A percentile compares a stretch with the other conserved stretches of the same genome.
These are phyloP conservation scores for Plotosus lineatus DNA, from an alignment of 2,113 vertebrate genomes.

Conservation along the genomic window DNA sequence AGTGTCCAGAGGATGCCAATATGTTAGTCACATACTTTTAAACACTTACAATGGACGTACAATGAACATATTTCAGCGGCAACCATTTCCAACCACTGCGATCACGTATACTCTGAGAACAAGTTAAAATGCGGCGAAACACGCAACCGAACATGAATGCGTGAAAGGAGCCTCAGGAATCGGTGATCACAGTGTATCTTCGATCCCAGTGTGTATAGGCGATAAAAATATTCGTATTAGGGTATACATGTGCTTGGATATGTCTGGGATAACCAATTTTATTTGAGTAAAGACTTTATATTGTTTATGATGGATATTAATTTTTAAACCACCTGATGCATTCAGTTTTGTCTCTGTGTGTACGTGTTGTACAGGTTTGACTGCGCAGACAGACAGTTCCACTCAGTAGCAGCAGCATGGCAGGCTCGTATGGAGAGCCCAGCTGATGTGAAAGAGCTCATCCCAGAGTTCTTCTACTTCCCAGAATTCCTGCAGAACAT, in stretches of 20 bases:
- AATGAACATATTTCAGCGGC: too few relatives aligned
- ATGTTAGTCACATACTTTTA: too few relatives aligned
- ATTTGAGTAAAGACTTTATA: too few relatives aligned
- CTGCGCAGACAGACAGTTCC: constrained; percentile 95
- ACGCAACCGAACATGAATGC: too few relatives aligned
- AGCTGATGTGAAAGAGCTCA: constrained; percentile 94
- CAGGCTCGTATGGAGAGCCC: constrained; percentile 96
- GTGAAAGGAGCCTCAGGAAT: too few relatives aligned
- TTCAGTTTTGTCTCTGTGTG: background rate
- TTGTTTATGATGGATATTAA: too few relatives aligned
- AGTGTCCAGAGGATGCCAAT: too few relatives aligned
- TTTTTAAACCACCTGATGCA: background rate
- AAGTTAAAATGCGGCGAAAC: too few relatives aligned
- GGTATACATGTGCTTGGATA: background rate
- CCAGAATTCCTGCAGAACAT: constrained; percentile 94
- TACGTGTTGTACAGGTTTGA: constrained; percentile 80
- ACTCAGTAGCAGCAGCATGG: constrained; percentile 93
- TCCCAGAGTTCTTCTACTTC: constrained; percentile 98
- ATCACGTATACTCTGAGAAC: too few relatives aligned
- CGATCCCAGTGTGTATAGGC: background rate
- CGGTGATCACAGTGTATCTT: background rate
- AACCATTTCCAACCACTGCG: too few relatives aligned
- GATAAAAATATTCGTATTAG: background rate
- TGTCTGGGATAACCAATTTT: background rate
- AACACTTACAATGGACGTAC: too few relatives aligned